Evolutionary conservation across 2,888 invertebrate genomes (phyloP), one percentile per base, ranked within the genome.

Genomic region (Eupithecia abbreviata): DNA sequence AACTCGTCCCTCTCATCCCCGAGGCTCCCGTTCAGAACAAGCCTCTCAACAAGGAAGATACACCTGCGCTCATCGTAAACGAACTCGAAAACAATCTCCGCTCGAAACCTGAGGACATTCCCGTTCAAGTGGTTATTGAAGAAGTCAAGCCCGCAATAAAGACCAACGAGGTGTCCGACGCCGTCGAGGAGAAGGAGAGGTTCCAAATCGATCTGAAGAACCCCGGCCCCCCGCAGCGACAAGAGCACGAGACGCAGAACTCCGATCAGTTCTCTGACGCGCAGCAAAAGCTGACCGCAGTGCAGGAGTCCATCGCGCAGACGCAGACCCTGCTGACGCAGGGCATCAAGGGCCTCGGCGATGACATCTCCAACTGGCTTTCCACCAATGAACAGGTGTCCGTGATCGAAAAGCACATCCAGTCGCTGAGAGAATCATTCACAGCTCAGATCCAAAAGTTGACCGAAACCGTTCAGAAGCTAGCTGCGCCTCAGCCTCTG

Each of bases 231-330:
- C 94, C 94, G 2, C 93, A 94, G 80, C 90, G 90, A 2, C 93
- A 93, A 79, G 89, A 93, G 72, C 94, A 94, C 79, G 94, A 95
- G 77, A 92, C 90, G 0, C 94, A 94, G 82, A 93, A 91, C 78
- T 90, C 93, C 3, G 91, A 90, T 75, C 87, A 86, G 71, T 89
- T 86, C 75, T 83, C 87, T 6, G 86, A 88, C 10, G 88, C 88
- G 13, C 86, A 90, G 70, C 84, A 86, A 71, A 85, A 88, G 10
- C 80, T 89, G 0, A 77, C 85, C 2, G 82, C 84, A 10, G 86
- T 93, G 58, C 91, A 88, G 77, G 86, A 92, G 72, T 87, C 87
- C 18, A 85, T 93, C 43, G 82, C 87, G 9, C 88, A 90, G 15
- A 87, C 93, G 0, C 87, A 92, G 71, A 72, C 77, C 49, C 68